Evolutionary conservation across 2,888 invertebrate genomes (phyloP), one percentile per base, ranked within the genome.

Genomic region (Aquatica leii): DNA sequence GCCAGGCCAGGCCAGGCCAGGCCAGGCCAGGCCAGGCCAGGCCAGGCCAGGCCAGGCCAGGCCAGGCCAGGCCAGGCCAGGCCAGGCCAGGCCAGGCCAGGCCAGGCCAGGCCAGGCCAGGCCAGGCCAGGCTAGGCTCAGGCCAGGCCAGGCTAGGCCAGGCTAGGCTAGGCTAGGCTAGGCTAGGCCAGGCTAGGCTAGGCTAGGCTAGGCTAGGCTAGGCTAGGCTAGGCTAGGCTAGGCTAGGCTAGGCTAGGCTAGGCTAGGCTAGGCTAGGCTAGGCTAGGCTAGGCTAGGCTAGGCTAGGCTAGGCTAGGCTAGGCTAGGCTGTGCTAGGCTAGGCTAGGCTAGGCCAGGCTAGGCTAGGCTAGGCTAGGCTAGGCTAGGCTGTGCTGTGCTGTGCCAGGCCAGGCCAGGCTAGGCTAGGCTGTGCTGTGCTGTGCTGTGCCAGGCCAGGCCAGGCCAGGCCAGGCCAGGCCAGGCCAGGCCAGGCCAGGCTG

Each of bases 1-100:
- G 48, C 48, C 48, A 21, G 11, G 20, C 48, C 48, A 48, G 18
- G 21, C 20, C 20, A 21, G 18, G 48, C 48, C 48, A 21, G 18
- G 48, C 48, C 20, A 20, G 18, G 20, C 20, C 11, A 18, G 8
- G 20, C 20, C 20, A 18, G 21, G 20, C 20, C 20, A 18, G 21
- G 4, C 20, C 21, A 18, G n/a, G 20, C 48, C 20, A 48, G 8
- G 2, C 48, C 20, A 48, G 9, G 20, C 21, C 4, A 48, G 2
- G 20, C 12, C 48, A 18, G 21, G 21, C 18, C 21, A 21, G 18
- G 11, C 48, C 18, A n/a, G 12, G 48, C 11, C 48, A 6, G 21
- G 48, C 21, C 8, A 21, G 9, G 48, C 48, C 18, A 18, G 18
- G 21, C 21, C 18, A 20, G 18, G 21, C 48, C 18, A 21, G 18